A percentile compares a stretch with the other conserved stretches of the same genome.
These are phyloP conservation scores for Pangasius sanitwongsei DNA, from an alignment of 2,797 vertebrate species.

Conservation along the genomic window DNA sequence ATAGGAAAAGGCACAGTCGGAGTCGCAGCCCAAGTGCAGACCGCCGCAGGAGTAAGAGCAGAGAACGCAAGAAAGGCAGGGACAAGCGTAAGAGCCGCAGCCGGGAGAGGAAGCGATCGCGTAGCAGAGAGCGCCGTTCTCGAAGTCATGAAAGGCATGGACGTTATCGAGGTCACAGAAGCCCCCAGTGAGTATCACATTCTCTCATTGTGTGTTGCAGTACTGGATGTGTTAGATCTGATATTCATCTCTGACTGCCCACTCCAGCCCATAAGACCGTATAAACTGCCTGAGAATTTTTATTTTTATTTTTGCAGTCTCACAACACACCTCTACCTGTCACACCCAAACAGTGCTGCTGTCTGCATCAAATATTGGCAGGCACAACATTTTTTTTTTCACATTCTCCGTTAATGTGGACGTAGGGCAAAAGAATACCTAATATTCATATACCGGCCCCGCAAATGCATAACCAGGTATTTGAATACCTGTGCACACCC, in stretches of 20 bases:
- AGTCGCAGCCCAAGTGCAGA: conserved; percentile 88
- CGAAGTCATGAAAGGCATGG: conserved; percentile 89
- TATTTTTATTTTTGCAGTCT: no score
- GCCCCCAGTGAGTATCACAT: conserved; percentile 86
- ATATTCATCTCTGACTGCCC: no score
- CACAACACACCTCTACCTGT: background rate
- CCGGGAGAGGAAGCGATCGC: conserved; percentile 85
- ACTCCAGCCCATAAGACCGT: background rate
- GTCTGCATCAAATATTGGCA: background rate
- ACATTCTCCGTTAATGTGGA: background rate
- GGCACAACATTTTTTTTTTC: background rate
- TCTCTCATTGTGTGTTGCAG: background rate
- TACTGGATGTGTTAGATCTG: background rate
- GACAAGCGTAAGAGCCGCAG: conserved; percentile 89
- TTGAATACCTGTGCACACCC: background rate
- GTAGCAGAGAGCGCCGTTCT: conserved; percentile 89
- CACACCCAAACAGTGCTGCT: background rate
- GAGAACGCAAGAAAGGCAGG: conserved; percentile 86
- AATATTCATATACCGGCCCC: no score
- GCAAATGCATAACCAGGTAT: background rate
- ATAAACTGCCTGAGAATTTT: background rate
- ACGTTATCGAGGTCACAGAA: conserved; percentile 82
- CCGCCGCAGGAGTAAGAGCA: conserved; percentile 88
- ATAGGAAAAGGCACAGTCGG: conserved; percentile 91
- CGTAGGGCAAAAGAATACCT: background rate